phyloP scores from a whole-genome alignment of 2,113 vertebrate species.

The Rhinoptilus africanus region DNA sequence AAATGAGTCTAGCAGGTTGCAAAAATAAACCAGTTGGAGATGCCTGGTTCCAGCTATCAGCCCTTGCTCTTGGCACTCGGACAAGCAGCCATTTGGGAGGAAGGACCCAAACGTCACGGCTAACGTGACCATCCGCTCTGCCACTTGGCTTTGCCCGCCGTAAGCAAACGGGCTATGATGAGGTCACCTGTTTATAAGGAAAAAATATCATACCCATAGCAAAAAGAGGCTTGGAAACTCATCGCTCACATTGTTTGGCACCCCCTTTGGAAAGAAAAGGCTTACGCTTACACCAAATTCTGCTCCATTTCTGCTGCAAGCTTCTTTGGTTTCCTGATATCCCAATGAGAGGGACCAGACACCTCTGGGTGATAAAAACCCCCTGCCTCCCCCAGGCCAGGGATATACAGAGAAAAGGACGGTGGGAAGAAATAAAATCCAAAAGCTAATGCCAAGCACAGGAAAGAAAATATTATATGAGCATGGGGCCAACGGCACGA shows the following conservation, averaged over 20 bases:
- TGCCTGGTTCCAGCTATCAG: neutral
- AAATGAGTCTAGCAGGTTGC: neutral
- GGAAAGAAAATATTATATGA: neutral
- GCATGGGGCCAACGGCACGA: accelerated
- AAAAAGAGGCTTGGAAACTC: neutral
- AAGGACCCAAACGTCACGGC: accelerated
- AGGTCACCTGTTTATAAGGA: neutral
- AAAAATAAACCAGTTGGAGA: neutral
- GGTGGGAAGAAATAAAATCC: neutral
- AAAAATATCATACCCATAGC: neutral
- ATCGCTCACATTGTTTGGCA: neutral
- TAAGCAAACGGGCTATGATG: neutral
- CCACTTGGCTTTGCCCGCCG: accelerated
- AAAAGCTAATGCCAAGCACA: neutral
- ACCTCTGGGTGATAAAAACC: neutral
- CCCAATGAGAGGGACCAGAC: neutral
- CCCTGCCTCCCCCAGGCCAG: neutral
- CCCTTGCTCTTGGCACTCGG: accelerated
- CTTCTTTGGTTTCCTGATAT: neutral
- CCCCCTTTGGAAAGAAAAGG: neutral
- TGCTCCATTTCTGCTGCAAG: neutral
- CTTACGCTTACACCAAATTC: neutral
- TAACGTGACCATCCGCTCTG: neutral
- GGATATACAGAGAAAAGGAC: neutral
- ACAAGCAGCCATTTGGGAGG: neutral